Base-by-base conservation (phyloP, 2,888 invertebrate species). In the Horisme vitalbata region DNA sequence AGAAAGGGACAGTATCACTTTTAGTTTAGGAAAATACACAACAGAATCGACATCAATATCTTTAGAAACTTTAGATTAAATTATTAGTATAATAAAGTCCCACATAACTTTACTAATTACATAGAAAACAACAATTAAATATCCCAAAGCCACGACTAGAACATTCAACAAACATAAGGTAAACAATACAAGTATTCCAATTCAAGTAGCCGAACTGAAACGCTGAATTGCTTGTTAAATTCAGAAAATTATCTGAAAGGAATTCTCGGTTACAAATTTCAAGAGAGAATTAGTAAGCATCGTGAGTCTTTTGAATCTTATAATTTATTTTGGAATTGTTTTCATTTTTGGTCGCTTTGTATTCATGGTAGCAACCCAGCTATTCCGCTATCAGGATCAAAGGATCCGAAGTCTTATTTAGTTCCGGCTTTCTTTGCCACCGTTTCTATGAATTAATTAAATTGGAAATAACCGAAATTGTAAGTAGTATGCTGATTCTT, bases 281-380 rank as follows among this genome's bases (percentile, higher is more conserved):
- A 31, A 12, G 23, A 28, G 26, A 27, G 36, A 46, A 46, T 31
- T 35, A 15, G 23, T 20, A 14, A 12, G 24, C 15, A 31, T 21
- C 33, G 27, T 15, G 24, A 4, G 23, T 35, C 39, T 35, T 46
- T 46, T 35, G 41, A 35, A 31, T 30, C 30, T 27, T 12, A 34
- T 48, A 45, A 55, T 51, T 45, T 51, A 51, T 48, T 34, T 36
- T 33, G 21, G 30, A 43, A 45, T 45, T 51, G 43, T 45, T 54
- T 48, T 43, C 45, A 41, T 48, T 55, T 34, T 30, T 26, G 32
- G 8, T 35, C 46, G 31, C 41, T 52, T 35, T 7, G 38, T 47
- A 51, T 45, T 51, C 54, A 39, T 10, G 27, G 13, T 46, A 35
- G 9, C 43, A 26, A 23, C 15, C n/a, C 21, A 13, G 37, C 28